Evolutionary conservation across 2,113 vertebrate genomes (phyloP).

Genomic region (Spermophilus dauricus): DNA sequence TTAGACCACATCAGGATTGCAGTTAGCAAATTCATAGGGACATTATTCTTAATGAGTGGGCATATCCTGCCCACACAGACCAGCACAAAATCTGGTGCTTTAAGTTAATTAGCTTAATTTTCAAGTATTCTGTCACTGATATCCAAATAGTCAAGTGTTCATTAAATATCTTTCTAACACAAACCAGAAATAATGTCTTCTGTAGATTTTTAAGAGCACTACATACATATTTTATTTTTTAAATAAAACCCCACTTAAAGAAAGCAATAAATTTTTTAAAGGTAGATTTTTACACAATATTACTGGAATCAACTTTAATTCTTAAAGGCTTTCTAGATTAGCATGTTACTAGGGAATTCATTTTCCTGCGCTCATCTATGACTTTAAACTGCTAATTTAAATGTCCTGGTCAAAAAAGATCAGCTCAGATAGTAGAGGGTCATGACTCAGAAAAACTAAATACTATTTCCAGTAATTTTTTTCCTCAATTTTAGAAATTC

Average conservation of each 20-base stretch:
- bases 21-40: background rate
- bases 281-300: conserved; percentile 73
- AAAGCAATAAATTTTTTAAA: conserved; percentile 79
- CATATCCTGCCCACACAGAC: background rate
- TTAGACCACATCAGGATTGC: background rate
- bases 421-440: conserved; percentile 79
- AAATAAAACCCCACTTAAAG: conserved; percentile 74
- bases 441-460: conserved; percentile 83
- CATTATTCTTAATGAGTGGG: conserved; percentile 32
- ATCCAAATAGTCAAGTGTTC: conserved; percentile 13
- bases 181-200: background rate
- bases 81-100: background rate
- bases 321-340: conserved; percentile 67
- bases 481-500: conserved; percentile 79
- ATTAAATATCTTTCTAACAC: conserved; percentile 6
- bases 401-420: conserved; percentile 75
- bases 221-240: conserved; percentile 60
- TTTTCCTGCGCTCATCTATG: conserved; percentile 64
- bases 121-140: background rate
- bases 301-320: conserved; percentile 84
- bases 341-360: conserved; percentile 75
- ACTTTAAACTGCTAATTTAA: conserved; percentile 84
- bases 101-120: conserved; percentile 39
- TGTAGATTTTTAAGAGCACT: conserved; percentile 26
- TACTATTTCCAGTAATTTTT: conserved; percentile 86